Conservation (phyloP, 2,888 invertebrate genomes). For the Trichogramma evanescens region DNA sequence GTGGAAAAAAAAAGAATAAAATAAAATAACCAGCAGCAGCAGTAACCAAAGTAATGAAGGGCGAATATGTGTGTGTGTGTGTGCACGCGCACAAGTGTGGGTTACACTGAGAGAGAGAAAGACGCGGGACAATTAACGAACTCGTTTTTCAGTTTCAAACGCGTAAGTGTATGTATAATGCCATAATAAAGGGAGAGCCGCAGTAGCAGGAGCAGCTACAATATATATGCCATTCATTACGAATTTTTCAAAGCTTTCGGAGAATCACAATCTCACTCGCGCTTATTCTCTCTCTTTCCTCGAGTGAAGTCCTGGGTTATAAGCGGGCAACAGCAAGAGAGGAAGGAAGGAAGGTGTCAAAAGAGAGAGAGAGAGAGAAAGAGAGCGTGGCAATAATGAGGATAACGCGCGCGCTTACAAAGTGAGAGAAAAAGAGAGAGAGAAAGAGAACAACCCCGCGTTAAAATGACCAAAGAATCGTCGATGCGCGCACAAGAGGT, state of each 20-base stretch:
- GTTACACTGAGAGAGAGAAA: background rate
- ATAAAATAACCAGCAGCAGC: too few species aligned
- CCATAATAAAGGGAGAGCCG: background rate
- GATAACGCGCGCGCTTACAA: too few species aligned
- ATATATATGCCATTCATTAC: slow-evolving; percentile 14
- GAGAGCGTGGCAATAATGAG: background rate
- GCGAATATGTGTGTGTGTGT: too few species aligned
- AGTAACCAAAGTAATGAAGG: too few species aligned
- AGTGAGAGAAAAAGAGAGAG: background rate
- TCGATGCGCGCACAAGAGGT: too few species aligned
- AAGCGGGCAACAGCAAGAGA: background rate
- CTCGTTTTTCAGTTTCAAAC: background rate
- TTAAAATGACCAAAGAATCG: too few species aligned
- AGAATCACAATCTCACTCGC: slow-evolving; percentile 18
- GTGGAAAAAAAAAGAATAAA: too few species aligned
- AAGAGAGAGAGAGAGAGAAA: slow-evolving; percentile 5
- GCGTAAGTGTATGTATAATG: background rate
- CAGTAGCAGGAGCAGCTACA: background rate
- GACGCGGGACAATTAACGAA: slow-evolving; percentile 18
- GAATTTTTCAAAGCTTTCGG: slow-evolving; percentile 22
- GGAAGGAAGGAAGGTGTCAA: slow-evolving; percentile 19
- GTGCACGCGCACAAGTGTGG: too few species aligned
- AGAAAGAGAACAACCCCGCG: background rate
- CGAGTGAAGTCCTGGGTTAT: too few species aligned
- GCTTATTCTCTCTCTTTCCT: background rate